Evolutionary conservation across 2,113 vertebrate species (phyloP).

Genomic region (Piprites chloris): DNA sequence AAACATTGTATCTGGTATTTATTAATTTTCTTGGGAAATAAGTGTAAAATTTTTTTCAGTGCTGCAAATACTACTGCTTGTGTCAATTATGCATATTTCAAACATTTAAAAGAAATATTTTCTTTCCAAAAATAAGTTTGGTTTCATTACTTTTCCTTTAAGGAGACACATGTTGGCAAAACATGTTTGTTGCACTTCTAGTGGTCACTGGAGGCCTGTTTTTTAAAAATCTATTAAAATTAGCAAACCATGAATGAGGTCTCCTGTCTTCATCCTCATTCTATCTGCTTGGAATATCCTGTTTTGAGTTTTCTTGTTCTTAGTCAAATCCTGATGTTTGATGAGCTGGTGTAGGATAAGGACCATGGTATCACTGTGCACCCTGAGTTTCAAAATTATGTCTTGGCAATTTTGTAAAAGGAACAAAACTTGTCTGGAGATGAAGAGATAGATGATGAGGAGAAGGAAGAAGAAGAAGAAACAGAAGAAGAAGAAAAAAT

Average conservation of each 20-base stretch:
- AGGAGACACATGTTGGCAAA: neutral
- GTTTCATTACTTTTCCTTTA: neutral
- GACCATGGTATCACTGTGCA: neutral
- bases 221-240: neutral
- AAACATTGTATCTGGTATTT: neutral
- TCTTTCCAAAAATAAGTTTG: neutral
- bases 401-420: constrained; percentile 63
- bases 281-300: neutral
- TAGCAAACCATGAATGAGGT: neutral
- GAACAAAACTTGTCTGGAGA: constrained; percentile 2
- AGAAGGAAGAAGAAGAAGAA: neutral
- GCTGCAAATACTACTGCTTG: neutral
- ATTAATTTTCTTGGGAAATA: neutral
- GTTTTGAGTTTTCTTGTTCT: neutral
- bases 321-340: neutral
- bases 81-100: neutral
- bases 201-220: neutral
- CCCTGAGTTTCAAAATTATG: neutral
- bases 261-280: neutral
- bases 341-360: neutral
- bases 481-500: neutral
- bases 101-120: neutral
- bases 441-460: constrained; percentile 22
- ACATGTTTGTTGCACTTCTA: neutral
- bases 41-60: neutral